Base-by-base conservation (phyloP, 2,113 vertebrate genomes). In the Herpetotheres cachinnans region DNA sequence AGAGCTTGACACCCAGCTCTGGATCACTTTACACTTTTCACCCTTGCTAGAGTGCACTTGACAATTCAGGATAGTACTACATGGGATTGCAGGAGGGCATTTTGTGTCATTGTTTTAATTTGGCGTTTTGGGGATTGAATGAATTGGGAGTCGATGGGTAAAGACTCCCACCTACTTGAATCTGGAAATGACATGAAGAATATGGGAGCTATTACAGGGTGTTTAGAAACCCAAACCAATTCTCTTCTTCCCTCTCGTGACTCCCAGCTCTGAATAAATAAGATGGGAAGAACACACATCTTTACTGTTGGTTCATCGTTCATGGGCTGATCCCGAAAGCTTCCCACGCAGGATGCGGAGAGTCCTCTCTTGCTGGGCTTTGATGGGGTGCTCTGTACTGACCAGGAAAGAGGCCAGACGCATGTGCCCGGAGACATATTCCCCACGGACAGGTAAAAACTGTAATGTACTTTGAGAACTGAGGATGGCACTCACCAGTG, bases 11-110 rank as follows among this genome's bases (percentile, higher is more conserved):
- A 89, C 66, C 59, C 82, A 77, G 59, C 61, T 67, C 94, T 94
- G 87, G 90, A 94, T 96, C 84, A 59, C 92, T 95, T 94, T 72
- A 90, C 67, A 90, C 72, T 95, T 96, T 94, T 96, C 96, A 97
- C 93, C 73, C 66, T 87, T 91, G 86, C 74, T 87, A 6, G 67
- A 59, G 21, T 16, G 44, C 13, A 27, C 89, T 90, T 70, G 70
- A 34, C 63, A 79, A 74, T 82, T 61, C 58, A 32, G 89, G 65
- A 4, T 6, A 42, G 36, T 16, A 4, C 58, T 18, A 8, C 10
- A 16, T 18, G 36, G 50, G 65, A 54, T 24, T 20, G 38, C 29
- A n/a, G 54, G 27, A 11, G 12, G n/a, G 25, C 16, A 17, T 79
- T 93, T 69, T 52, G 25, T 9, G 11, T 30, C 49, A 17, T 70